Evolutionary conservation across 2,888 invertebrate species (phyloP).

Genomic region (Branchellion lobata): DNA sequence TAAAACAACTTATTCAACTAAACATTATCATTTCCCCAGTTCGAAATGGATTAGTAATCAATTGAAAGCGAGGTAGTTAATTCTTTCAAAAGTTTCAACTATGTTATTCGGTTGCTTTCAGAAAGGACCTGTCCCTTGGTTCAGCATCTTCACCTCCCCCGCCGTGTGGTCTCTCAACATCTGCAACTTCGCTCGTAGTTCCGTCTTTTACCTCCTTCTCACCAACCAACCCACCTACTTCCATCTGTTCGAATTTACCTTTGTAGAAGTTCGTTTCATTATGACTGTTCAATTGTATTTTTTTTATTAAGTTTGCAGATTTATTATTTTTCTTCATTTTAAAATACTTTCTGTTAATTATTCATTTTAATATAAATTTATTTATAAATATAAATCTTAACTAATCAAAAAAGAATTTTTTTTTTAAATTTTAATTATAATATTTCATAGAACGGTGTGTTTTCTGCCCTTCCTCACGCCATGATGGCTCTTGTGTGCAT

Average conservation of each 20-base stretch:
- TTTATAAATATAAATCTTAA: too few species aligned
- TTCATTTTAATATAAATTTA: too few species aligned
- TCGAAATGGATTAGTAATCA: too few species aligned
- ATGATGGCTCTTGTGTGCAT: slow-evolving; percentile 55
- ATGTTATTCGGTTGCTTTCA: too few species aligned
- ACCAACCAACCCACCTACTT: slow-evolving; percentile 60
- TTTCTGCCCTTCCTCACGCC: slow-evolving; percentile 59
- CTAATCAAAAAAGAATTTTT: too few species aligned
- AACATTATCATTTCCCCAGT: too few species aligned
- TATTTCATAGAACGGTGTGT: slow-evolving; percentile 57
- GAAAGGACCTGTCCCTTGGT: slow-evolving; percentile 55
- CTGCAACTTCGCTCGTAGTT: slow-evolving; percentile 59
- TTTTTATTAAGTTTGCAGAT: neutral
- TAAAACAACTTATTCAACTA: too few species aligned
- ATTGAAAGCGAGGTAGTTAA: too few species aligned
- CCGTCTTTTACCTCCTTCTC: slow-evolving; percentile 59
- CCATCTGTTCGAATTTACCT: slow-evolving; percentile 57
- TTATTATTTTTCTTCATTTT: too few species aligned
- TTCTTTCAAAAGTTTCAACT: too few species aligned
- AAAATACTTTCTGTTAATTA: too few species aligned
- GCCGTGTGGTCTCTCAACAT: slow-evolving; percentile 58
- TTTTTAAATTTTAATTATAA: neutral
- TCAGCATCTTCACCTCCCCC: slow-evolving; percentile 56
- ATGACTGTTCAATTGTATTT: neutral
- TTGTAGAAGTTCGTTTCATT: slow-evolving; percentile 56